phyloP scores from a whole-genome alignment of 2,888 invertebrate genomes.

The Salpingus planirostris region DNA sequence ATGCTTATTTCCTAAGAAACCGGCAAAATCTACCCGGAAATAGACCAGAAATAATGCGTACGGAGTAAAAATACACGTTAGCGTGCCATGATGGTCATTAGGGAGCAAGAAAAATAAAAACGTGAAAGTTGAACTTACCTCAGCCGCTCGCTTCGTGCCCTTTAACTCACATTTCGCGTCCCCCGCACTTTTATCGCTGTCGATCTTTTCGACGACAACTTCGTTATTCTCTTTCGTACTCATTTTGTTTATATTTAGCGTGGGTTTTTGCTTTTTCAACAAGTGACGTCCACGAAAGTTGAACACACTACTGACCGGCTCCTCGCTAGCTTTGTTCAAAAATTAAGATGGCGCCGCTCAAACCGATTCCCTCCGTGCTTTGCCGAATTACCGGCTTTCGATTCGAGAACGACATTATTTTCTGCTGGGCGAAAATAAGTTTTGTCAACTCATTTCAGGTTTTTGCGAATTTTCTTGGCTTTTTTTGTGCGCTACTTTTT shows the following conservation, averaged over 20 bases:
- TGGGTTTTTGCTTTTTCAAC: constrained; percentile 20
- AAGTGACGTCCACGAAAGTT: constrained; percentile 49
- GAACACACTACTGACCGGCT: constrained; percentile 60
- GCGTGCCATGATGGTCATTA: no score
- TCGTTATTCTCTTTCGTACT: constrained; percentile 80
- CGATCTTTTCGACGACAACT: constrained; percentile 77
- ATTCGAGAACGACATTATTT: constrained; percentile 21
- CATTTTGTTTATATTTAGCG: constrained; percentile 48
- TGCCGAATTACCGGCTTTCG: constrained; percentile 37
- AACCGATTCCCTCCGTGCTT: constrained; percentile 43
- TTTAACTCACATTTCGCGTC: constrained; percentile 76
- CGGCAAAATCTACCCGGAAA: no score
- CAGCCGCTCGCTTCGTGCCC: constrained; percentile 81
- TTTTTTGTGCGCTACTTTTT: no score
- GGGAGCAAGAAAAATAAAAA: no score
- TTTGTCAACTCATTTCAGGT: no score
- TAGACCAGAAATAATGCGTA: no score
- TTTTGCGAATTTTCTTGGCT: no score
- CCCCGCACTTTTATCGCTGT: constrained; percentile 61
- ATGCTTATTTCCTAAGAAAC: no score
- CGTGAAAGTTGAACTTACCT: constrained; percentile 54
- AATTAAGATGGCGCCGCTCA: constrained; percentile 75
- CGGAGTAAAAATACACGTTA: no score
- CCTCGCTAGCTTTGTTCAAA: constrained; percentile 66
- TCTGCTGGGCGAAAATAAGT: no score